These are phyloP conservation scores for Seison nebaliae DNA, from an alignment of 1,140 invertebrate genomes.

Conservation along the genomic window DNA sequence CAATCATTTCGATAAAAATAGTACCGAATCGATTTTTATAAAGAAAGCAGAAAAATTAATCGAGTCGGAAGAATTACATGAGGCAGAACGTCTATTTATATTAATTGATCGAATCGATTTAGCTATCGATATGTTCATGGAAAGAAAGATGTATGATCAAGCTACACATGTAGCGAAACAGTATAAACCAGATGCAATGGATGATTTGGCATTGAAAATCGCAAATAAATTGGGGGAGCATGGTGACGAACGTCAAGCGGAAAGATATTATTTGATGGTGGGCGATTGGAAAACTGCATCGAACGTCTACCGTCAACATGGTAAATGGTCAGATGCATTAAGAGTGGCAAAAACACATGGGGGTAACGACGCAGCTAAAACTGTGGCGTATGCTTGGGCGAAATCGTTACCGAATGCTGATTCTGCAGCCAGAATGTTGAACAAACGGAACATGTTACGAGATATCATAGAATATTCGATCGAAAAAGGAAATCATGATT, in stretches of 20 bases:
- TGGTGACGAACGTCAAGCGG: slow-evolving; percentile 56
- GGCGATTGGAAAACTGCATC: slow-evolving; percentile 64
- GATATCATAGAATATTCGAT: slow-evolving; percentile 61
- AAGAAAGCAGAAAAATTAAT: slow-evolving; percentile 48
- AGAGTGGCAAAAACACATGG: slow-evolving; percentile 51
- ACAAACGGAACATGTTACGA: slow-evolving; percentile 50
- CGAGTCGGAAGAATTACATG: slow-evolving; percentile 43
- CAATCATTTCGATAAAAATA: slow-evolving; percentile 35
- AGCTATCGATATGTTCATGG: slow-evolving; percentile 84
- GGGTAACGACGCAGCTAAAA: slow-evolving; percentile 47
- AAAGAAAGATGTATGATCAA: slow-evolving; percentile 44
- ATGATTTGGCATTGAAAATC: slow-evolving; percentile 58
- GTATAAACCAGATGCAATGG: slow-evolving; percentile 52
- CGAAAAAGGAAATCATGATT: slow-evolving; percentile 58
- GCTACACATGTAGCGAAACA: slow-evolving; percentile 55
- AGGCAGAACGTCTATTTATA: slow-evolving; percentile 72
- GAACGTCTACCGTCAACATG: slow-evolving; percentile 52
- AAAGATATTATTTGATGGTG: slow-evolving; percentile 60
- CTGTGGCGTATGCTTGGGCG: slow-evolving; percentile 74
- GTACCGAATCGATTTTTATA: slow-evolving; percentile 49
- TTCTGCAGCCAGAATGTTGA: slow-evolving; percentile 56
- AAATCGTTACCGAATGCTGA: slow-evolving; percentile 60
- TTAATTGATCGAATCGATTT: slow-evolving; percentile 58
- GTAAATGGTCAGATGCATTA: slow-evolving; percentile 70
- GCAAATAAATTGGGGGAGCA: slow-evolving; percentile 54